phyloP scores from a whole-genome alignment of 1,140 invertebrate genomes.

The Antheraea mylitta region DNA sequence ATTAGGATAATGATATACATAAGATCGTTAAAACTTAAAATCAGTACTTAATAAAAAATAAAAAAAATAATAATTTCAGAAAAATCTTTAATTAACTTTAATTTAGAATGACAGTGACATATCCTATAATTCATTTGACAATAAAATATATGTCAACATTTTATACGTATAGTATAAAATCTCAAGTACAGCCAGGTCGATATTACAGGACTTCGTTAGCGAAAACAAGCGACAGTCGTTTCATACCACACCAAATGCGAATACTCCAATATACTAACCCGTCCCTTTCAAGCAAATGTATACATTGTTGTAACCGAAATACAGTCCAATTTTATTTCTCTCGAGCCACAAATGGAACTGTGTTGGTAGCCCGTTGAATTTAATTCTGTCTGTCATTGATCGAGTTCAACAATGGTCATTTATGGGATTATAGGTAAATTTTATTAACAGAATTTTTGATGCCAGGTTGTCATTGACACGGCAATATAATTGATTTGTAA shows the following conservation, averaged over 20 bases:
- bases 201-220: constrained; percentile 66
- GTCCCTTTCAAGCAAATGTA: constrained; percentile 32
- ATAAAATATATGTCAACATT: too few species aligned
- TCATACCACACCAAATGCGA: constrained; percentile 49
- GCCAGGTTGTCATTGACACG: too few species aligned
- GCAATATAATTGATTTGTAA: too few species aligned
- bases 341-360: constrained; percentile 42
- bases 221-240: constrained; percentile 67
- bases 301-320: constrained; percentile 25
- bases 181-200: constrained; percentile 38
- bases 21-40: too few species aligned
- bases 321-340: constrained; percentile 24
- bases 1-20: too few species aligned
- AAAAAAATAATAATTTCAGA: too few species aligned
- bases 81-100: too few species aligned
- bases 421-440: constrained; percentile 59
- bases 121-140: too few species aligned
- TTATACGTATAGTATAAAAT: too few species aligned
- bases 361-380: constrained; percentile 56
- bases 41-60: too few species aligned
- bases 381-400: constrained; percentile 71
- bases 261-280: constrained; percentile 21
- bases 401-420: constrained; percentile 31
- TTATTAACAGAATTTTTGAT: constrained; percentile 49
- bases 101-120: too few species aligned